Conservation (phyloP, 2,797 vertebrate species). For the Spinus olivaceus region DNA sequence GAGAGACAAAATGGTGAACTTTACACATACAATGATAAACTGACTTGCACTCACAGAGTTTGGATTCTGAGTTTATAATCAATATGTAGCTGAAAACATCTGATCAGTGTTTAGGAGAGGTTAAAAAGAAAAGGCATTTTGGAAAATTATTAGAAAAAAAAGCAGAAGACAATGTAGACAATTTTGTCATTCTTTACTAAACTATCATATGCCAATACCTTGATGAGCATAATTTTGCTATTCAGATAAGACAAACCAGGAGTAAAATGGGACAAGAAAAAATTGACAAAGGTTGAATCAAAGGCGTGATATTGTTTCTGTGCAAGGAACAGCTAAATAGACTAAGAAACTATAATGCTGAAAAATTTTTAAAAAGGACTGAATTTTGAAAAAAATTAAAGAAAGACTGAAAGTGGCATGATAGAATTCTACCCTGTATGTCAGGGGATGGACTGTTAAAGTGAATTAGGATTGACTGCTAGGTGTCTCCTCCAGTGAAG, state of each 20-base stretch:
- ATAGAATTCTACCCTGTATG: not conserved
- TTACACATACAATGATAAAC: not conserved
- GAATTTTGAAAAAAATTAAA: not conserved
- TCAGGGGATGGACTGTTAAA: not conserved
- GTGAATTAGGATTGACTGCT: not conserved
- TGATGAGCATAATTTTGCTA: not conserved
- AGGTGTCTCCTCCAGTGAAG: not conserved
- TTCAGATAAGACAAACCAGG: not conserved
- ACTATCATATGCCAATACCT: not conserved
- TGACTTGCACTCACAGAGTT: not conserved
- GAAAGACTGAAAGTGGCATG: not conserved
- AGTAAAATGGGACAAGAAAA: not conserved
- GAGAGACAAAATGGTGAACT: not conserved
- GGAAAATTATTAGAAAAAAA: not conserved
- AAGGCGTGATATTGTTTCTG: not conserved
- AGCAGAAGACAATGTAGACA: not conserved
- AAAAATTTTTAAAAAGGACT: not conserved
- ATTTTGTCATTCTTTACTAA: not conserved
- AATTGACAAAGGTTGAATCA: rapidly evolving
- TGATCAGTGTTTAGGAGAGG: not conserved
- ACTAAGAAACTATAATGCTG: not conserved
- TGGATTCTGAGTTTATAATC: not conserved
- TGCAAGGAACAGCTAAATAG: not conserved
- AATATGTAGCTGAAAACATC: not conserved
- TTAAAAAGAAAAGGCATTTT: not conserved